Evolutionary conservation across 1,140 invertebrate genomes (phyloP).

Genomic region (Cryptotermes secundus): DNA sequence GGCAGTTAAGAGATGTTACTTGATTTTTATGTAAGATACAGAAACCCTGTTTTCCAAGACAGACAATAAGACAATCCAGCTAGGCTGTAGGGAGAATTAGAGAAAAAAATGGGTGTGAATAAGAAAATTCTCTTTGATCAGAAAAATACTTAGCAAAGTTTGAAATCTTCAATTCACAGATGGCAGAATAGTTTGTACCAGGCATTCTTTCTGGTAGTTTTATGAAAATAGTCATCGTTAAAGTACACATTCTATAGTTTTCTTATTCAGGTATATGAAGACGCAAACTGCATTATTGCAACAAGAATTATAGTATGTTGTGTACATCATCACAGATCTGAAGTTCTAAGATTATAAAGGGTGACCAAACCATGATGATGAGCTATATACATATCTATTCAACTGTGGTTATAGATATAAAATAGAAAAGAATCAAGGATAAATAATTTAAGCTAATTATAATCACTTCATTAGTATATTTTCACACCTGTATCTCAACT

Average conservation of each 20-base stretch:
- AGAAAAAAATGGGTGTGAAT: not conserved
- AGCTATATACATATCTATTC: no score
- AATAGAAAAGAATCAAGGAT: no score
- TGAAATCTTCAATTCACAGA: constrained; percentile 12
- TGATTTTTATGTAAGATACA: not conserved
- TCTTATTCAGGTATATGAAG: constrained; percentile 20
- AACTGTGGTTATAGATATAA: no score
- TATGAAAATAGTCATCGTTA: constrained; percentile 30
- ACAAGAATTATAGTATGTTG: constrained; percentile 1
- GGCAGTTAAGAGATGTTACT: not conserved
- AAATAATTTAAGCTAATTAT: no score
- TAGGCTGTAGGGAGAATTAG: not conserved
- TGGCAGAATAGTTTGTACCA: constrained; percentile 14
- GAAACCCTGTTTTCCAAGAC: constrained; percentile 14
- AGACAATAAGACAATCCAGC: constrained; percentile 11
- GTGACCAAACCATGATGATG: not conserved
- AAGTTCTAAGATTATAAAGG: not conserved
- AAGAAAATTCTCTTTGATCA: constrained; percentile 18
- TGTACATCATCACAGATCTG: constrained; percentile 23
- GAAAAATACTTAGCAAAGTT: constrained; percentile 15
- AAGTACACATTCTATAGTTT: constrained; percentile 12
- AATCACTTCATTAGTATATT: no score
- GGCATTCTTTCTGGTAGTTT: not conserved
- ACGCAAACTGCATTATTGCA: constrained; percentile 22
- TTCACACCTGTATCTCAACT: no score